Evolutionary conservation across 2,888 invertebrate genomes (phyloP), one percentile per base, ranked within the genome.

Genomic region (Pecten maximus): DNA sequence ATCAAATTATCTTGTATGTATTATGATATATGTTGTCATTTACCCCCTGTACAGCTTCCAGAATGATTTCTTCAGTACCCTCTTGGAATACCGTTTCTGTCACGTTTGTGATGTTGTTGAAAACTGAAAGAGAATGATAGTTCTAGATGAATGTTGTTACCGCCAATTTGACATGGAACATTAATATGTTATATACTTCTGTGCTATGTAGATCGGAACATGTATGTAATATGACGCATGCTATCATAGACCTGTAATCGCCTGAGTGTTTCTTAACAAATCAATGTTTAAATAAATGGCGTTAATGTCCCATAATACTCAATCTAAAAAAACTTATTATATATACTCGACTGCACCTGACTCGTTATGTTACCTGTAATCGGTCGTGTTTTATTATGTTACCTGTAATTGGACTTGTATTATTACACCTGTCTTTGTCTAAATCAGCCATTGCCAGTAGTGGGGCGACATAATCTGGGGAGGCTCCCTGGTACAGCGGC

Each of bases 401-500:
- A 74, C 74, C 74, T 74, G 74, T 19, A 88, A 86, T 40, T 40
- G 86, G 60, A 4, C 40, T 48, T 54, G 86, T 89, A 6, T 92
- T n/a, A 23, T 90, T 90, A 89, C 94, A 94, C 28, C 91, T 90
- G 92, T 90, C 94, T 91, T 94, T 94, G 89, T 90, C 91, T 40
- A 94, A 91, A 0, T 92, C 93, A 4, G 93, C 93, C 87, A 95
- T 91, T 10, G 94, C 93, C 40, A 95, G 89, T 12, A 95, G 90
- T 0, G 95, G 95, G 0, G 95, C 93, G 87, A 95, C 92, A 91
- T 95, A 95, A 88, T 94, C 93, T 35, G 93, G 92, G 4, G 94
- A 92, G 16, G 95, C 94, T 19, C 94, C 95, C 91, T 95, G 95
- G 90, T 94, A 95, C 15, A 95, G 88, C 0, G 95, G 95, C 88